Base-by-base conservation (phyloP, 2,888 invertebrate species). In the Endotricha flammealis region DNA sequence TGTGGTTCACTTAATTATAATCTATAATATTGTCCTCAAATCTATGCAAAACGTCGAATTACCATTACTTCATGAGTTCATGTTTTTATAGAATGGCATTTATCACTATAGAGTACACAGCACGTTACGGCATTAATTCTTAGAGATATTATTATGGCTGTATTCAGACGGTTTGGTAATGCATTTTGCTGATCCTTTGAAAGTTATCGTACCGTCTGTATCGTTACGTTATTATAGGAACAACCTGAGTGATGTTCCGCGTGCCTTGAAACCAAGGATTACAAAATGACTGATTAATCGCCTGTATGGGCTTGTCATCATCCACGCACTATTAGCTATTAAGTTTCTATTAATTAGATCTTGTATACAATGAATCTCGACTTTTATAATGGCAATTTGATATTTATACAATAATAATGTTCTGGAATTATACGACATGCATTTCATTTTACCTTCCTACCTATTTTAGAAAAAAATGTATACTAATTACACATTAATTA, bases 301-400 rank as follows among this genome's bases (percentile, higher is more conserved):
- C n/a, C 20, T 20, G 14, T 12, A 28, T 25, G 6, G 13, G 32
- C 32, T 32, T 14, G 13, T 7, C 9, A 24, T 32, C 32, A 32
- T 14, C 8, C 27, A 17, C 17, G 27, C 6, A 33, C 11, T 25
- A 11, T 12, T 28, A 32, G 8, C 16, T 36, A 24, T 10, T 46
- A 41, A 29, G 12, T 28, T 35, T 31, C 22, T 38, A 9, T 14
- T 5, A 13, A 3, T 29, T 32, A 39, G 33, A 24, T 36, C 44
- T 41, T 47, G 43, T 41, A 44, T 43, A 32, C 13, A 29, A 50
- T 44, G 57, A 62, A 64, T 64, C 64, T 64, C 61, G 39, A 46
- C 38, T 51, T 63, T 54, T 59, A 45, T 53, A 58, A 30, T 46
- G 30, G 39, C 43, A 46, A 50, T 64, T 59, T 61, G 46, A 43